Base-by-base conservation (phyloP, 2,113 vertebrate genomes). In the Plecotus auritus region DNA sequence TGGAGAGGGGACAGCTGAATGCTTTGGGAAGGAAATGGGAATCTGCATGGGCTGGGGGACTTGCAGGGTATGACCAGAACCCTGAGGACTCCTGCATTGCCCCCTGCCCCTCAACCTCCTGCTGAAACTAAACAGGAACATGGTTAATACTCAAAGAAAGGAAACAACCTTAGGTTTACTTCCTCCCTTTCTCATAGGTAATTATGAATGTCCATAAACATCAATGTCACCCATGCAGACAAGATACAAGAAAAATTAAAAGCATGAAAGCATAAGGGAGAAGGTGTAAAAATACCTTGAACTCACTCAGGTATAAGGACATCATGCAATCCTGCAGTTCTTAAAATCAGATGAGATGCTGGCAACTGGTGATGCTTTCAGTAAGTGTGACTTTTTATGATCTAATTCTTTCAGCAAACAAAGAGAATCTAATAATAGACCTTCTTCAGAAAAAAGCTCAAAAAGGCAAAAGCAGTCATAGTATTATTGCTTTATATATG, bases 61-160 rank as follows among this genome's bases (percentile, higher is more conserved):
- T 5, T 76, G 10, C 12, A 42, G 37, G n/a, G 13, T 40, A 2
- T 35, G 47, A 69, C 30, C 35, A 16, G 40, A 18, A 51, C 8
- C 12, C 70, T 2, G 6, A 6, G 5, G 5, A 7, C 32, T n/a
- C 13, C 22, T 0, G 1, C 1, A 12, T 6, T 59, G 23, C 0
- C 22, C 12, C 32, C 32, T 35, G 10, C 17, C 16, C 30, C 30
- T 17, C 45, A 28, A 49, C 9, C 9, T 45, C 30, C 28, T 16
- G 51, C 40, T 84, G 14, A 90, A 86, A 74, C 0, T 4, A 45
- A 51, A 59, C 7, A 91, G 81, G 32, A 74, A 16, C 9, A 64
- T 16, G 13, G 4, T 45, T 59, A 69, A 23, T 69, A 42, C 7
- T 78, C 17, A 42, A 18, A 32, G 32, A 35, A 64, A 96, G 69